Base-by-base conservation (phyloP, 2,113 vertebrate species). In the Coryphaenoides rupestris region DNA sequence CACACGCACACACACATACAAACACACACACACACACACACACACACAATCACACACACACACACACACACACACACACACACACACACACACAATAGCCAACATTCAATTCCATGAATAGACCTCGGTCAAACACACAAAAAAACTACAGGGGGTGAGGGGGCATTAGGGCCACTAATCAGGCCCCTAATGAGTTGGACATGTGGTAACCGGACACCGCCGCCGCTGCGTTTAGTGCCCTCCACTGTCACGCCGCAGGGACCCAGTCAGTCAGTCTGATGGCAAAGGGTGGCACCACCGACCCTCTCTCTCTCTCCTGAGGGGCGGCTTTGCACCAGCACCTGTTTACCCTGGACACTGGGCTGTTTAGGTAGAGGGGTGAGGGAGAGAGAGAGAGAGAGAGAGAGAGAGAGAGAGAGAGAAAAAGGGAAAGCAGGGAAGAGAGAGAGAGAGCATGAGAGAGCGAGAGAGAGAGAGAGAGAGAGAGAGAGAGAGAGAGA, bases 271-370 rank as follows among this genome's bases (percentile, higher is more conserved):
- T 73, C 59, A 62, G 66, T 62, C 66, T 68, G 58, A 15, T 3
- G 70, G 55, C 3, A 64, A 40, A 40, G 9, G 33, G 50, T 72
- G 62, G 68, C 19, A 58, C 22, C 65, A 55, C 53, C 45, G 12
- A n/a, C n/a, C n/a, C n/a, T n/a, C n/a, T n/a, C n/a, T n/a, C n/a
- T n/a, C n/a, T n/a, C 55, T 64, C 28, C 52, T 60, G 53, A 45
- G 26, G 1, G 60, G 54, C n/a, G 45, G 45, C 55, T 55, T 26
- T 64, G 46, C 54, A 56, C 22, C 0, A 60, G 67, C 73, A 77
- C 60, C 65, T 79, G 81, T 79, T 85, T 84, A 85, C 63, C 82
- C 78, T 53, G 71, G 70, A 59, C 63, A 40, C 47, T 17, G 53
- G 63, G n/a, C 55, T 74, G 58, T 75, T 62, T 72, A 66, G 15